A percentile compares a stretch with the other conserved stretches of the same genome.
These are phyloP conservation scores for Enteromius radiatus DNA, from an alignment of 2,797 vertebrate species.

Conservation along the genomic window DNA sequence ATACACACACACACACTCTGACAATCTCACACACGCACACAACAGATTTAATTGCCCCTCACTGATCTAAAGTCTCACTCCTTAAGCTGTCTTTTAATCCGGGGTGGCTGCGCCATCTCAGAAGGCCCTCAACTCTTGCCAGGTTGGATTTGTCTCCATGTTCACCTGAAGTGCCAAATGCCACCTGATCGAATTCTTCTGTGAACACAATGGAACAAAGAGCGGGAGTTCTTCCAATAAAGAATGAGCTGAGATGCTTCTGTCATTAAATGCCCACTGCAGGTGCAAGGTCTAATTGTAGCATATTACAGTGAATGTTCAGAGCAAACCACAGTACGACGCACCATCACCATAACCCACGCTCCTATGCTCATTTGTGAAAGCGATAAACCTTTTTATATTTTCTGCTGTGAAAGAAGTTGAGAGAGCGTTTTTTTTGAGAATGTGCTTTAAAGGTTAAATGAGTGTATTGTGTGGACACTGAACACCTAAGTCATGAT, in stretches of 20 bases:
- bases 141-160: conserved; percentile 62
- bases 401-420: neutral
- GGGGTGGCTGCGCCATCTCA: conserved; percentile 67
- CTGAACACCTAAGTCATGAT: neutral
- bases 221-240: conserved; percentile 13
- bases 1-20: neutral
- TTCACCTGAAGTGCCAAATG: conserved; percentile 17
- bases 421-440: neutral
- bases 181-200: conserved; percentile 27
- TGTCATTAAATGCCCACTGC: conserved; percentile 19
- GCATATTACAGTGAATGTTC: conserved; percentile 22
- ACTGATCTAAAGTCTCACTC: conserved; percentile 65
- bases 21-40: conserved; percentile 36
- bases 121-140: conserved; percentile 61
- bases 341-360: neutral
- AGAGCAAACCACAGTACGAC: neutral
- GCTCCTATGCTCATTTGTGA: neutral
- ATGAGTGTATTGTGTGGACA: neutral
- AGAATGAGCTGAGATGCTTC: neutral
- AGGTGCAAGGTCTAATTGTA: conserved; percentile 35
- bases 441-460: conserved; percentile 1
- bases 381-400: neutral
- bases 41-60: conserved; percentile 43
- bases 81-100: conserved; percentile 57
- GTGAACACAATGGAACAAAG: neutral